Base-by-base conservation (phyloP, 2,797 vertebrate genomes). In the Lithobates pipiens region DNA sequence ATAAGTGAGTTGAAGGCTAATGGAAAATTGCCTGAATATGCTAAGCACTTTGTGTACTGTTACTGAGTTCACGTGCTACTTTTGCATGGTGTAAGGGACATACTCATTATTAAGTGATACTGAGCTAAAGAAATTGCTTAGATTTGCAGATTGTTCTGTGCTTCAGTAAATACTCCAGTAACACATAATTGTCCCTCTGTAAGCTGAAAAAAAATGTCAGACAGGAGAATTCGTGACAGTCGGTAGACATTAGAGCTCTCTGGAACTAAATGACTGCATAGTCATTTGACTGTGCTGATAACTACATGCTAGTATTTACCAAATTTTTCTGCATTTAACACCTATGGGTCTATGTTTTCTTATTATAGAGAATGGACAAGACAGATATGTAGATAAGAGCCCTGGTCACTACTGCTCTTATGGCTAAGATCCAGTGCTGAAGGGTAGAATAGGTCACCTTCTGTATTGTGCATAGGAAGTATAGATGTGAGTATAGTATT, bases 251-350 rank as follows among this genome's bases (percentile, higher is more conserved):
- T 25, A 29, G 74, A 77, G 18, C 27, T 36, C 72, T 76, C 72
- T 83, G 21, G 63, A 76, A 76, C 29, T 83, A 42, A 27, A 29
- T 76, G 27, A 69, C 82, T 68, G 5, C 44, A 71, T 21, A 76
- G 46, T 76, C 65, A 29, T 25, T 10, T 50, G 36, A 36, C 57
- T 42, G 54, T 42, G 25, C 21, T 63, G 61, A 63, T 23, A 23
- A 3, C 7, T 63, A 25, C n/a, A n/a, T 23, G 23, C 61, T 10
- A n/a, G 61, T 23, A 23, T 61, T 61, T 61, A 5, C 61, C 61
- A 63, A 25, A 10, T 25, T 10, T 63, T 63, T 63, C 61, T 63
- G 61, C n/a, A 23, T 6, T 7, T 25, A 65, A 23, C 61, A 21
- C 50, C 15, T 5, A 54, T 13, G 13, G 16, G 2, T 16, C 50